Base-by-base conservation (phyloP, 2,797 vertebrate species). In the Stomatorhinus walkeri region DNA sequence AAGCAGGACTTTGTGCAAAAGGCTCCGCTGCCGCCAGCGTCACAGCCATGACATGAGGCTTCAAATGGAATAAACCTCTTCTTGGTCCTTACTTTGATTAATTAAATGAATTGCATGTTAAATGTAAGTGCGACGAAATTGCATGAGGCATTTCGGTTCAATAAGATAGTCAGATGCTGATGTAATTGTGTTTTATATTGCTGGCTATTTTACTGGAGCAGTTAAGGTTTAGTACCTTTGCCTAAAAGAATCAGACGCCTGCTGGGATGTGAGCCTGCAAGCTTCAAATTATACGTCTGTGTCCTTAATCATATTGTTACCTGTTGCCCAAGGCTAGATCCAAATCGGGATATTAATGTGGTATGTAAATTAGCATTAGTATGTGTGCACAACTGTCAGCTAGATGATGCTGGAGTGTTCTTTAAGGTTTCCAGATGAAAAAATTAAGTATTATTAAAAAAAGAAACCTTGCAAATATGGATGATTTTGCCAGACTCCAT, bases 1-100 rank as follows among this genome's bases (percentile, higher is more conserved):
- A 95, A 93, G 52, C 93, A 92, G 85, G 93, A 94, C 68, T 94
- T 91, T 0, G 90, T 96, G 0, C 95, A 93, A 89, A 88, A 90
- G 32, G 91, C 91, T 81, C 88, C 52, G 89, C 19, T 89, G 61
- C 4, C 85, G 90, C 4, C 92, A 0, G 1, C 14, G 22, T 10
- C 56, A 5, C 87, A 16, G 61, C 43, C 24, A 3, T 88, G 48
- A 88, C 52, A 48, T 36, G 8, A 76, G 28, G 28, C 14, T 40
- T 76, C 68, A 76, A 12, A 28, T 68, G 28, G 12, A 76, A 36
- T 76, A 76, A 76, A 40, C 68, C 32, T 4, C 12, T 76, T 36
- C 14, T 2, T 76, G 12, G 19, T 76, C 14, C 24, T 32, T 64
- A 64, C 24, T 76, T 56, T n/a, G 54, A n/a, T 56, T 32, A 32